These are phyloP conservation scores for Esox lucius DNA, from an alignment of 2,797 vertebrate species.

Conservation along the genomic window DNA sequence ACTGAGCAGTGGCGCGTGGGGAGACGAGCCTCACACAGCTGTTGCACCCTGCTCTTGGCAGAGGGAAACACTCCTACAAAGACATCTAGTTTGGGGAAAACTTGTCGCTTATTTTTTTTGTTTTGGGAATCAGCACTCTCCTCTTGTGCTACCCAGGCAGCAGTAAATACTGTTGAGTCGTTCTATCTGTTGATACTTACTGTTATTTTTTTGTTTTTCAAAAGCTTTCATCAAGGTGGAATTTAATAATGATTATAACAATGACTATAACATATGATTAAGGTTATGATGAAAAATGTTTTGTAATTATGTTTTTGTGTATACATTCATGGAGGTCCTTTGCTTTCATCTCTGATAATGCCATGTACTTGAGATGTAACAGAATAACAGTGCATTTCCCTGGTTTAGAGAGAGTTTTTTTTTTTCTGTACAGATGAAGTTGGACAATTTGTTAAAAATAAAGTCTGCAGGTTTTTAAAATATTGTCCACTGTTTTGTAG, in stretches of 20 bases:
- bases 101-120: neutral
- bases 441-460: conserved; percentile 86
- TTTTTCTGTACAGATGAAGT: conserved; percentile 80
- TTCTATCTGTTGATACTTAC: conserved; percentile 37
- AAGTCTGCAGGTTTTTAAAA: conserved; percentile 83
- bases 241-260: conserved; percentile 41
- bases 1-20: conserved; percentile 12
- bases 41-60: neutral
- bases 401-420: conserved; percentile 53
- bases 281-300: conserved; percentile 44
- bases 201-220: conserved; percentile 45
- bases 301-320: conserved; percentile 34
- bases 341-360: conserved; percentile 73
- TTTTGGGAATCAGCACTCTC: conserved; percentile 13
- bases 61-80: conserved; percentile 6
- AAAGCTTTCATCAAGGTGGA: conserved; percentile 37
- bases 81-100: conserved; percentile 10
- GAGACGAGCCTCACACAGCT: conserved; percentile 18
- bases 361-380: conserved; percentile 80
- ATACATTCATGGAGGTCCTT: conserved; percentile 62
- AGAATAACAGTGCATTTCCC: conserved; percentile 72
- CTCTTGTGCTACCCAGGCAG: conserved; percentile 21
- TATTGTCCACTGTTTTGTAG: conserved; percentile 41
- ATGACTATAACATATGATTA: conserved; percentile 46
- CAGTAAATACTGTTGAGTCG: conserved; percentile 26